Conservation (phyloP, 2,113 vertebrate genomes). For the Emydocephalus ijimae region DNA sequence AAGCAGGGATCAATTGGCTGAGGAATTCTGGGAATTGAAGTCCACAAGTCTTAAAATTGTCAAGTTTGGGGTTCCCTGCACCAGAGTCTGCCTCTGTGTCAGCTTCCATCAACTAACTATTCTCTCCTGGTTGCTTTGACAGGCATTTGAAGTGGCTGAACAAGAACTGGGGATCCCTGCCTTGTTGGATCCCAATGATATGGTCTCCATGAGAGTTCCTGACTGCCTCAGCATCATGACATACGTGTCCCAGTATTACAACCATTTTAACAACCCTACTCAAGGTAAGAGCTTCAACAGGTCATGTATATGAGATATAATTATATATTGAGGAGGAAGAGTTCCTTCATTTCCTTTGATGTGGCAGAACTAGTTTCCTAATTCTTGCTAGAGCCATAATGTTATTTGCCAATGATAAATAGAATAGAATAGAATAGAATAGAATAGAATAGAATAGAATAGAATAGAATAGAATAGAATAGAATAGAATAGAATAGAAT, state of each 20-base stretch:
- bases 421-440: too few relatives aligned
- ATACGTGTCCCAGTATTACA: constrained; percentile 96
- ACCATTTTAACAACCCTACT: constrained; percentile 80
- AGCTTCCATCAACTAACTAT: not conserved
- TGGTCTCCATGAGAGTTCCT: constrained; percentile 95
- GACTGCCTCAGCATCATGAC: constrained; percentile 97
- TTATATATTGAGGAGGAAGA: not conserved
- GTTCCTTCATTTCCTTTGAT: not conserved
- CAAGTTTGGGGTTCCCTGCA: not conserved
- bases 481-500: too few relatives aligned
- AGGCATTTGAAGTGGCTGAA: constrained; percentile 96
- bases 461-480: too few relatives aligned
- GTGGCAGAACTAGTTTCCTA: not conserved
- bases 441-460: too few relatives aligned
- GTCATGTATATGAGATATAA: not conserved
- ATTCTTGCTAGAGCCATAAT: not conserved
- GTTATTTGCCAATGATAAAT: not conserved
- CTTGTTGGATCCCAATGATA: constrained; percentile 90
- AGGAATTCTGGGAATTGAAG: not conserved
- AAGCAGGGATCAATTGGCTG: not conserved
- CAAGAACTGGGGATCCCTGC: constrained; percentile 91
- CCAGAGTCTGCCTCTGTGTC: not conserved
- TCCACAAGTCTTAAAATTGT: not conserved
- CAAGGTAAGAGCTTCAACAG: constrained; percentile 70
- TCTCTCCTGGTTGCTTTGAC: constrained; percentile 1